Percentiles rank a stretch among this genome's conserved stretches.
Conservation (phyloP, 2,888 invertebrate genomes). For the Andricus quercusramuli region DNA sequence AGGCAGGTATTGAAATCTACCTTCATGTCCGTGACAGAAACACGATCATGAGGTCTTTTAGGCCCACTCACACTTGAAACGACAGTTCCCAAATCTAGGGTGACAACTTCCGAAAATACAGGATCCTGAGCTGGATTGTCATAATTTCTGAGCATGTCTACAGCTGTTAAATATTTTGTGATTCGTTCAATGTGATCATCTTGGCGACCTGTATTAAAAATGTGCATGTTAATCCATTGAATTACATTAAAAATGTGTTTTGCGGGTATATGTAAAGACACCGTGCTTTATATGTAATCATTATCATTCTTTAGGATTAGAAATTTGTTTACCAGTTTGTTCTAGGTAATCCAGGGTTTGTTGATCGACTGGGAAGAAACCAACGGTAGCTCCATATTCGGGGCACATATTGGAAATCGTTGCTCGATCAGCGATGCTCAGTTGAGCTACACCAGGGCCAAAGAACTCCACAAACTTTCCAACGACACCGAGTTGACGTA, state of each 20-base stretch:
- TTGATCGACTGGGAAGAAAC: conserved; percentile 95
- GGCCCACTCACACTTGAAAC: conserved; percentile 98
- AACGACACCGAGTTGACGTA: conserved; percentile 94
- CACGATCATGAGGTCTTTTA: conserved; percentile 97
- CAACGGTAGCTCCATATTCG: conserved; percentile 98
- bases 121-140: conserved; percentile 88
- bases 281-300: background rate
- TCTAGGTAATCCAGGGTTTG: conserved; percentile 89
- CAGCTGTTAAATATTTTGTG: conserved; percentile 89
- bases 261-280: background rate
- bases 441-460: conserved; percentile 93
- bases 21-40: conserved; percentile 94
- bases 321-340: conserved; percentile 85
- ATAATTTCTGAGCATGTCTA: conserved; percentile 92
- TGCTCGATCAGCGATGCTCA: conserved; percentile 97
- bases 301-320: conserved; percentile 16
- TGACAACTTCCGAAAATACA: conserved; percentile 89
- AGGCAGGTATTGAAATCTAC: conserved; percentile 92
- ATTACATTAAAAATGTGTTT: background rate
- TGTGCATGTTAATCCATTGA: background rate
- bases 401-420: conserved; percentile 99
- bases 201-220: conserved; percentile 85
- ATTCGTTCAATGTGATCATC: conserved; percentile 88
- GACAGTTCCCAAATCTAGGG: conserved; percentile 92
- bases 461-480: conserved; percentile 99